Evolutionary conservation across 23 tunicate species (phyloP), one percentile per base, ranked within the genome.

Genomic region (Trididemnum nubilum): DNA sequence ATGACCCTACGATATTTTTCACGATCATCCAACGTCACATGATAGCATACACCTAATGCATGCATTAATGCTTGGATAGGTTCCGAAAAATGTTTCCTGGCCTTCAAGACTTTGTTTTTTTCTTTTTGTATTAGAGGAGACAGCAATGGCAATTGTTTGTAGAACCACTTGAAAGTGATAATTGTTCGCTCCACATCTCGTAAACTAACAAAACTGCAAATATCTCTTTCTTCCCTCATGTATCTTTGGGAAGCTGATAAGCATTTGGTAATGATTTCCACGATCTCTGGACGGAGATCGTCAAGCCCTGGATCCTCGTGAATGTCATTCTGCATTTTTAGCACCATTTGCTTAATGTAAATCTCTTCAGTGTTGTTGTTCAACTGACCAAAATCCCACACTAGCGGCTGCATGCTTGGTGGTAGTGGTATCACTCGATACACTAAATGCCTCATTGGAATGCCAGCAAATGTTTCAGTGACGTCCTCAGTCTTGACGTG

Each of bases 381-480:
- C 1, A 85, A 65, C 44, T 85, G 90, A 22, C 90, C 90, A 85
- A 85, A 85, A 71, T 85, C 90, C 90, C 84, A 84, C 31, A 84
- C 82, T 24, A 84, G 39, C 5, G 88, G 88, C 26, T 75, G 75
- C 88, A 84, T 84, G 35, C 90, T 85, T 15, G 90, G 90, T 35
- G 90, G 90, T 2, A 85, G 70, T 32, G 84, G 24, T 9, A 85
- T 39, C 1, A 85, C 90, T 50, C 90, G 39, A 71, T 85, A 85
- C 1, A 85, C 90, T 2, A 85, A 34, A 39, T 57, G 51, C 34
- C 90, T 50, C 90, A 85, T 85, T 22, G 90, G 77, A 65, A 79
- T 65, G 18, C 71, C 79, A 29, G 33, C 90, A 65, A 85, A 57
- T 1, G 23, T 78, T 22, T 85, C 90, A n/a, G 35, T 67, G 22